These are phyloP conservation scores for Ciconia nigra DNA, from an alignment of 2,797 vertebrate species.

Conservation along the genomic window DNA sequence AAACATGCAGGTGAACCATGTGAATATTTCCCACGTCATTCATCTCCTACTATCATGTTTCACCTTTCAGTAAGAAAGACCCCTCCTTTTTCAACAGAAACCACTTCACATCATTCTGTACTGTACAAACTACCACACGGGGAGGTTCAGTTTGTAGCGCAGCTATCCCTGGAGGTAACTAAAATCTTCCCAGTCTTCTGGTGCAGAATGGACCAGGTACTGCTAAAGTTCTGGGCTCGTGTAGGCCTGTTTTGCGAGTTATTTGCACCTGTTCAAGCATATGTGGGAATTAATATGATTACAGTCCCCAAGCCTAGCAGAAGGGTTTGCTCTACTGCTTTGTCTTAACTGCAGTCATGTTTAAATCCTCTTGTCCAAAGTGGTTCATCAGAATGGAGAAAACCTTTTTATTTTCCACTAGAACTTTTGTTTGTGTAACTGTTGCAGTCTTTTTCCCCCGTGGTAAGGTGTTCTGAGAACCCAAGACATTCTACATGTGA, in stretches of 20 bases:
- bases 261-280: neutral
- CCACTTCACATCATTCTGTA: neutral
- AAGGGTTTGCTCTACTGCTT: neutral
- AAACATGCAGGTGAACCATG: neutral
- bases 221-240: neutral
- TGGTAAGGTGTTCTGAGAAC: neutral
- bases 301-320: neutral
- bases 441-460: neutral
- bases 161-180: neutral
- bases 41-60: neutral
- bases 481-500: neutral
- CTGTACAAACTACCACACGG: accelerated
- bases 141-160: neutral
- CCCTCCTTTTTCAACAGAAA: neutral
- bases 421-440: neutral
- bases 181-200: neutral
- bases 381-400: neutral
- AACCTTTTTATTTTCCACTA: neutral
- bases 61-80: neutral
- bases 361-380: neutral
- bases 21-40: neutral
- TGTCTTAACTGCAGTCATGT: neutral
- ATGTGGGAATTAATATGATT: neutral
- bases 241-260: neutral
- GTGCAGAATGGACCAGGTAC: neutral